Evolutionary conservation across 2,113 vertebrate species (phyloP), one percentile per base, ranked within the genome.

Genomic region (Hypomesus transpacificus): DNA sequence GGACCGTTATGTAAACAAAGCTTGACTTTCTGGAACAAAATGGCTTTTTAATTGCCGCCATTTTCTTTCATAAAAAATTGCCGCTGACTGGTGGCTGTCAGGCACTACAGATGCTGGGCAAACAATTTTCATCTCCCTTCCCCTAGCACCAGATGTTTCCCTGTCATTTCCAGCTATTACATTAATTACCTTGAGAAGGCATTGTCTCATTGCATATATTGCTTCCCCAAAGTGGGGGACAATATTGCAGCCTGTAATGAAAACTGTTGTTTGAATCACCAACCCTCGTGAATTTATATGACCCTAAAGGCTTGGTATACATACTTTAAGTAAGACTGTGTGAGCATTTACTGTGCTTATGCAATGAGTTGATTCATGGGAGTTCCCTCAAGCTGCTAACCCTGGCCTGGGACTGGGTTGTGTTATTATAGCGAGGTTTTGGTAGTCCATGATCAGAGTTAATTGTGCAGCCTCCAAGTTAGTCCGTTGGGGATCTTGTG

Each of bases 1-100:
- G 76, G 67, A 83, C 76, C 76, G 69, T 66, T 74, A 74, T 71
- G 70, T 80, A 76, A 87, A 82, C 79, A 73, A 71, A 73, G 61
- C 71, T 69, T 50, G 56, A 63, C 76, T 71, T 78, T 46, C 70
- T 60, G 63, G 66, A 76, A 85, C 59, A 73, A 68, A 84, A 81
- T 85, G 71, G 66, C 62, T 82, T 87, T 86, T 84, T 87, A 83
- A 85, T 84, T 83, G 82, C 78, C 67, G 53, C 66, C 68, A 79
- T 81, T 84, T 84, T 80, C 31, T 75, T 66, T 79, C 77, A 75
- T 46, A 46, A 46, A 46, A 76, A 81, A 82, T 81, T 77, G 39
- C 52, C 60, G 60, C n/a, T 77, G 86, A 84, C 75, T 85, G 73
- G 69, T 81, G 75, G 69, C 75, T 79, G 71, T 80, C 78, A 77